Evolutionary conservation across 2,888 invertebrate species (phyloP).

Genomic region (Agonopterix arenella): DNA sequence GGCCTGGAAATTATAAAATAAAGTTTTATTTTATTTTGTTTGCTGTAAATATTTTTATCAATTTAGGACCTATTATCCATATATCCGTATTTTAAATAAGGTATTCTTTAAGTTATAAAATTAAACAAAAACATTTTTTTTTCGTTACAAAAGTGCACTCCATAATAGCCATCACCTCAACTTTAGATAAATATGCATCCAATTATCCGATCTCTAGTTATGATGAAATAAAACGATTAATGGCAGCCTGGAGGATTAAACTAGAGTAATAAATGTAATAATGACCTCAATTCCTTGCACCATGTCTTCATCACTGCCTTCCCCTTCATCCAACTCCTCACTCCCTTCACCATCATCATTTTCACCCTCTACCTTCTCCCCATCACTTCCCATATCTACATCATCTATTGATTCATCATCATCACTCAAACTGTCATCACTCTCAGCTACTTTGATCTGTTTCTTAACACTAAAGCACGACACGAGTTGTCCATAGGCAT

Average conservation of each 20-base stretch:
- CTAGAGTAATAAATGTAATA: not conserved
- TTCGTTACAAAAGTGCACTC: too few species aligned
- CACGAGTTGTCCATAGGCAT: conserved; percentile 70
- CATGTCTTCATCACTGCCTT: not conserved
- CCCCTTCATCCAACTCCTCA: not conserved
- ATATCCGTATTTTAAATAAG: too few species aligned
- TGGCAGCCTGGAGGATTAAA: too few species aligned
- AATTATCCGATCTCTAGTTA: too few species aligned
- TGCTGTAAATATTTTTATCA: too few species aligned
- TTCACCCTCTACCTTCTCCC: not conserved
- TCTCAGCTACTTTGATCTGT: conserved; percentile 24
- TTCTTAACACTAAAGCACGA: conserved; percentile 57
- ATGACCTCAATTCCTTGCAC: not conserved
- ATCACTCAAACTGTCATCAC: conserved; percentile 2
- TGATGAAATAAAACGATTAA: too few species aligned
- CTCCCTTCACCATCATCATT: conserved; percentile 4
- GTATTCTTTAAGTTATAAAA: too few species aligned
- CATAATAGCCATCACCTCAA: too few species aligned
- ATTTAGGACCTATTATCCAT: too few species aligned
- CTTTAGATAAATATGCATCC: too few species aligned
- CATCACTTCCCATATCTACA: not conserved
- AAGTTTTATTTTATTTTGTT: too few species aligned
- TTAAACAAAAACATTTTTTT: too few species aligned
- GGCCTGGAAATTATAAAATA: conserved; percentile 1
- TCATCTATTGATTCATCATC: not conserved